A percentile compares a stretch with the other conserved stretches of the same genome.
These are phyloP conservation scores for Melanotaenia boesemani DNA, from an alignment of 2,797 vertebrate genomes.

Conservation along the genomic window DNA sequence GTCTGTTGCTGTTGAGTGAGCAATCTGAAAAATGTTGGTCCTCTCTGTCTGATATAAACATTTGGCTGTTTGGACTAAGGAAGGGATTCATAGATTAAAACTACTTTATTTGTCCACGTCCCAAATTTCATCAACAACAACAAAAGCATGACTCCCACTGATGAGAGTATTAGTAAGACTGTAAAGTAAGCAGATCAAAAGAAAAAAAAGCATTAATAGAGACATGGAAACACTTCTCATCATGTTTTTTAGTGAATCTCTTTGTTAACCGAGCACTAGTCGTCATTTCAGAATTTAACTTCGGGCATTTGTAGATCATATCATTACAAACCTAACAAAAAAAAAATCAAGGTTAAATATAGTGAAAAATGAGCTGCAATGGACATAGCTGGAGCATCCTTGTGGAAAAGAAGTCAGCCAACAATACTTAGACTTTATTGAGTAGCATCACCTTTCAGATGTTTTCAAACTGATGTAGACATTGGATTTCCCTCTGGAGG, in stretches of 20 bases:
- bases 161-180: neutral
- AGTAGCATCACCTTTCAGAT: no score
- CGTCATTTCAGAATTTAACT: constrained; percentile 43
- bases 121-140: no score
- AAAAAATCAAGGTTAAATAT: constrained; percentile 64
- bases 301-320: constrained; percentile 35
- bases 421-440: no score
- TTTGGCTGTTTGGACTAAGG: no score
- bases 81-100: neutral
- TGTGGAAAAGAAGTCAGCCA: no score
- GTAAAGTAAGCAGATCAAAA: neutral
- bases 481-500: neutral
- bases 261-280: constrained; percentile 28
- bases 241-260: constrained; percentile 18
- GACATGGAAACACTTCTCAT: neutral
- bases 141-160: neutral
- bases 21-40: constrained; percentile 7
- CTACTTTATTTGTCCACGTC: no score
- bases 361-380: constrained; percentile 51
- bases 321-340: constrained; percentile 44
- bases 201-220: neutral
- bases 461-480: neutral
- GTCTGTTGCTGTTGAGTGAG: neutral
- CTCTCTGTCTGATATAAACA: neutral
- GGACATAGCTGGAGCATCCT: constrained; percentile 44